Evolutionary conservation across 2,113 vertebrate genomes (phyloP), one percentile per base, ranked within the genome.

Genomic region (Terrapene triunguis): DNA sequence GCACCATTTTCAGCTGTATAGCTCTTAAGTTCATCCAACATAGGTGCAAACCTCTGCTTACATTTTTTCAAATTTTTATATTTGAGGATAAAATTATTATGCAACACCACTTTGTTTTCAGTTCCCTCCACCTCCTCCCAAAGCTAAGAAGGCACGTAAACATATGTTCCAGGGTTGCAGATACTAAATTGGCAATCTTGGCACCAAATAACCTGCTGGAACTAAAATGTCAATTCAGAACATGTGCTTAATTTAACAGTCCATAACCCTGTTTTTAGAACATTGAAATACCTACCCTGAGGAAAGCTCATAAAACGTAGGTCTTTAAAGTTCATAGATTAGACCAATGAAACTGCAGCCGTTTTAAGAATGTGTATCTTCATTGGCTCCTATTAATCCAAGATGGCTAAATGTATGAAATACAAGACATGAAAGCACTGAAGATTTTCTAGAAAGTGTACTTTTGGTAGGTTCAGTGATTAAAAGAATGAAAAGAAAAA

Each of bases 191-290:
- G 96, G 95, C 94, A 97, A 96, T 93, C 96, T 90, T 97, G 96
- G 97, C 95, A 96, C 92, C 96, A 91, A 82, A 78, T 97, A 87
- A 97, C 94, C 97, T 97, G 95, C 92, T 96, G 94, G 94, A 98
- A 95, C 90, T 94, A 95, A 98, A 97, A 98, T 96, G 97, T 97
- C 97, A 95, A 38, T 94, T 96, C 84, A 96, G 96, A 97, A 96
- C 92, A 95, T 94, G 95, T 96, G 94, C 96, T 98, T 97, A 97
- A 95, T 92, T 97, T 97, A 98, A 97, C 94, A 97, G 97, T 94
- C 97, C 93, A 74, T 97, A 97, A 95, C 94, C 84, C 87, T 97
- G 95, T 94, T 97, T 98, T 98, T 94, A 54, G 88, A 98, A 96
- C 88, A 97, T 48, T 96, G 93, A 95, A 97, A 96, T 96, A 96